Conservation (phyloP, 2,113 vertebrate genomes). For the Coracopsis vasa region DNA sequence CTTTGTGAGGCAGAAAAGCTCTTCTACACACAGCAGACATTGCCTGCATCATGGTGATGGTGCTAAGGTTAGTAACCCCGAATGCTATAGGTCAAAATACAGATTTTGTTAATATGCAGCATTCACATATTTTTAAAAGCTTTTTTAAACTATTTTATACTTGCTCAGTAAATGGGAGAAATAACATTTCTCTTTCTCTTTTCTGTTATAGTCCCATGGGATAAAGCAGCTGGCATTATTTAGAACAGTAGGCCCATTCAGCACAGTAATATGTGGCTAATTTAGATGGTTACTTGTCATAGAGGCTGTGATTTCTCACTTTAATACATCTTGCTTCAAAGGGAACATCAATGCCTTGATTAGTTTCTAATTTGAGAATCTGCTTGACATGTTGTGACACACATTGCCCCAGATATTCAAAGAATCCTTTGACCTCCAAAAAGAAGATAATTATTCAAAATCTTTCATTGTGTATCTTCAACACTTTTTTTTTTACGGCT, state of each 20-base stretch:
- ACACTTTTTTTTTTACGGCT: background rate
- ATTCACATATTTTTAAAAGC: background rate
- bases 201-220: background rate
- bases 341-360: background rate
- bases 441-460: conserved; percentile 18
- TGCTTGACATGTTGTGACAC: background rate
- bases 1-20: background rate
- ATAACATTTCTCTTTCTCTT: background rate
- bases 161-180: conserved; percentile 8
- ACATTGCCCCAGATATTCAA: background rate
- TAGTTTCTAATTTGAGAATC: conserved; percentile 7
- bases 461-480: background rate
- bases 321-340: background rate
- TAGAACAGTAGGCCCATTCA: background rate
- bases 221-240: conserved; percentile 7
- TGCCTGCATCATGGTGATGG: background rate
- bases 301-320: background rate
- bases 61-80: no score
- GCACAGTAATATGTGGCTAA: background rate
- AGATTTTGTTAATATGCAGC: background rate
- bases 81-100: background rate
- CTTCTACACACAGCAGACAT: background rate
- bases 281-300: background rate
- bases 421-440: conserved; percentile 9
- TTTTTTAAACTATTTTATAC: conserved; percentile 3